Evolutionary conservation across 2,888 invertebrate species (phyloP).

Genomic region (Netelia inedita): DNA sequence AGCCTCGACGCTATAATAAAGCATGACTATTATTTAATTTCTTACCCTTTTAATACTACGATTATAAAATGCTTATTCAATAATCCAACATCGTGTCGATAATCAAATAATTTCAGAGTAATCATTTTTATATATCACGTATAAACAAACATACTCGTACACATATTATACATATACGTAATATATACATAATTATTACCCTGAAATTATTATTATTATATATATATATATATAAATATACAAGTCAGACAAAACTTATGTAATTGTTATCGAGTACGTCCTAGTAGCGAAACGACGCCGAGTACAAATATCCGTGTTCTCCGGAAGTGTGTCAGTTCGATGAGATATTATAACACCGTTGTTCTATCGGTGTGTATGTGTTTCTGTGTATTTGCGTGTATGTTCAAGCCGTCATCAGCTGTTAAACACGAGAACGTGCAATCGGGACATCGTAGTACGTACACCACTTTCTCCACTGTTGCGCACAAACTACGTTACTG

Average conservation of each 20-base stretch:
- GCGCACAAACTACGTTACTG: conserved; percentile 46
- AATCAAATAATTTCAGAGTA: no score
- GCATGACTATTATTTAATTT: no score
- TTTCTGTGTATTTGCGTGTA: conserved; percentile 10
- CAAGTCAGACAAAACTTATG: background rate
- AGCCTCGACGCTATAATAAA: no score
- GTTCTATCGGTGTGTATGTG: background rate
- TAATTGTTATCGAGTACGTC: background rate
- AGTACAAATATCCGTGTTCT: conserved; percentile 19
- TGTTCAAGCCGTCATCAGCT: conserved; percentile 53
- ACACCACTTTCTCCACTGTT: conserved; percentile 65
- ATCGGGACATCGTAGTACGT: conserved; percentile 47
- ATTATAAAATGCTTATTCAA: no score
- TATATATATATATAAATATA: background rate
- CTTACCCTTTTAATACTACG: no score
- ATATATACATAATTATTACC: no score
- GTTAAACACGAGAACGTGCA: conserved; percentile 58
- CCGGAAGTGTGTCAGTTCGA: conserved; percentile 51
- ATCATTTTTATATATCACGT: no score
- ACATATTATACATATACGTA: no score
- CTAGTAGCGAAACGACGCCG: conserved; percentile 1
- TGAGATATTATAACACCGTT: conserved; percentile 26
- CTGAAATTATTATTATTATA: no score
- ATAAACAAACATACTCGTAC: no score
- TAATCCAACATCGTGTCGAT: no score